Base-by-base conservation (phyloP, 2,797 vertebrate species). In the Chelon labrosus region DNA sequence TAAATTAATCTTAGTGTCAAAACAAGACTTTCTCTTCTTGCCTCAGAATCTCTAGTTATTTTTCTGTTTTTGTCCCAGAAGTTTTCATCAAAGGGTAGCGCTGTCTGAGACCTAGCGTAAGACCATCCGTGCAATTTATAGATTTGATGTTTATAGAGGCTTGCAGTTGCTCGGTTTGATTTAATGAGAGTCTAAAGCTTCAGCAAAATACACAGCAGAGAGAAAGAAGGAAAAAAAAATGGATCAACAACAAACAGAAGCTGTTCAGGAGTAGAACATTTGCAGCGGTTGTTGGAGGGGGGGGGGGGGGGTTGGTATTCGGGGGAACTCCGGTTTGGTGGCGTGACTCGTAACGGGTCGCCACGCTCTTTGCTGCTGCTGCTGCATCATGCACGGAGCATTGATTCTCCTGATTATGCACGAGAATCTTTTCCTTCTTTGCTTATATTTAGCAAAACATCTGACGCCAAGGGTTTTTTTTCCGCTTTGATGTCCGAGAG, bases 1-100 rank as follows among this genome's bases (percentile, higher is more conserved):
- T 93, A 96, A 96, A 97, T 97, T 96, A 95, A 94, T 94, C 94
- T 96, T 92, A 91, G 94, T 93, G 94, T 95, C 95, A 94, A 94
- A 94, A 95, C 91, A 95, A 94, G 88, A 88, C 93, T 92, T 88
- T 93, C 82, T 84, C 90, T 91, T 92, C 86, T 91, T 89, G 88
- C 86, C 83, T 92, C 89, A 86, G 88, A 90, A 90, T 93, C 91
- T 91, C 91, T 91, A 89, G 90, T 91, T 90, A 93, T 89, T 94
- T 92, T 93, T 93, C 86, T 90, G 85, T 93, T 92, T 93, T 90
- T 91, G 91, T 93, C 91, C 93, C 91, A 94, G 91, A 94, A 93
- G 93, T 94, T 95, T 94, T 92, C 90, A 93, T 95, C 94, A 94
- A 95, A 94, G 89, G 80, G 72, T 65, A 88, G 78, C 78, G 81